A percentile compares a stretch with the other conserved stretches of the same genome.
Evolutionary conservation across 1,140 invertebrate genomes (phyloP).

Genomic region (Solen grandis): DNA sequence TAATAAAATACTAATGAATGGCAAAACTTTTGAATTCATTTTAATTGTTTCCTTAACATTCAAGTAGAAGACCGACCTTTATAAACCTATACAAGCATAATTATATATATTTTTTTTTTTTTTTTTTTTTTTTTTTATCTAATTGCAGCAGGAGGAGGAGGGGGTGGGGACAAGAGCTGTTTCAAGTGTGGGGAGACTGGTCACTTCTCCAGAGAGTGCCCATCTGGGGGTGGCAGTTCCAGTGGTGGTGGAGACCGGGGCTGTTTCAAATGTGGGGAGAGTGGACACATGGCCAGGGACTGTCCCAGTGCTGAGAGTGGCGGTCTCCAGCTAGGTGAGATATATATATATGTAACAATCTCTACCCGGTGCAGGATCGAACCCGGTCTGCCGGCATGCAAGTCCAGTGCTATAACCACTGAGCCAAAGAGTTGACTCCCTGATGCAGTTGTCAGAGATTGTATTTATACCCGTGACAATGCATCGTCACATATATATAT

Average conservation of each 20-base stretch:
- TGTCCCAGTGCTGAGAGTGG: constrained; percentile 65
- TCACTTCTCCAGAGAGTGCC: constrained; percentile 70
- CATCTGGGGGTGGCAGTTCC: constrained; percentile 32
- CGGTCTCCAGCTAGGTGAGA: constrained; percentile 14
- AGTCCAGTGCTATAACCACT: too few species aligned
- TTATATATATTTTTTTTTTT: not conserved
- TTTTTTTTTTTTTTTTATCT: not conserved
- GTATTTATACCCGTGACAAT: not conserved
- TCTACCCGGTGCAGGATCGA: too few species aligned
- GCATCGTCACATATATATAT: not conserved
- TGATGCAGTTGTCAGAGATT: too few species aligned
- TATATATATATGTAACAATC: too few species aligned
- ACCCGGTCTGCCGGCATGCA: too few species aligned
- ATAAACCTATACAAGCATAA: not conserved
- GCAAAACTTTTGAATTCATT: not conserved
- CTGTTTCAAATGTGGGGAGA: constrained; percentile 72
- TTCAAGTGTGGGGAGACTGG: constrained; percentile 77
- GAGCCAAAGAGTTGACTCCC: too few species aligned
- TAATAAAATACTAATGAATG: too few species aligned
- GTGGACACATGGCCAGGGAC: constrained; percentile 69
- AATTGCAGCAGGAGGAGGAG: not conserved
- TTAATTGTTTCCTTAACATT: not conserved
- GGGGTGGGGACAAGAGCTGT: constrained; percentile 54
- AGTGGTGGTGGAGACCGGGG: constrained; percentile 55
- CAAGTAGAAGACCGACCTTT: not conserved